Base-by-base conservation (phyloP, 2,113 vertebrate genomes). In the Leptosomus discolor region DNA sequence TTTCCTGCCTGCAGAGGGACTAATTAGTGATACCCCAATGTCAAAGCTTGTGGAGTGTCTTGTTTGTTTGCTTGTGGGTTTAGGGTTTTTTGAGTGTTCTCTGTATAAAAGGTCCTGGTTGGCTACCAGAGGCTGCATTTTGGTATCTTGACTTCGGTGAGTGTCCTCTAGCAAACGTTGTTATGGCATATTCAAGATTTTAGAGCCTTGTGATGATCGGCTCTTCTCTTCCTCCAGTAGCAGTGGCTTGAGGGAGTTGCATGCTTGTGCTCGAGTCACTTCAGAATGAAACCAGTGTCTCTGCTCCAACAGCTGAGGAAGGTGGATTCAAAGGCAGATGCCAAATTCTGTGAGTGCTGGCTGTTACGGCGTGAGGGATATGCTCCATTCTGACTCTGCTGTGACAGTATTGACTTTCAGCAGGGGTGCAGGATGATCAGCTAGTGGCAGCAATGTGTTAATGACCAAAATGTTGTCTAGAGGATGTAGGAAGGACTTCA, bases 231-330 rank as follows among this genome's bases (percentile, higher is more conserved):
- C 4, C 16, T 93, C 39, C 45, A 88, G 53, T 27, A 48, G n/a
- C 0, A 0, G 19, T 85, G 36, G 12, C 48, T 71, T 68, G 12
- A 26, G 73, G 45, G 53, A 79, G 11, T 68, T 46, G 50, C 0
- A 0, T 73, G 39, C 39, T 79, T 45, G 36, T 69, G 39, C 24
- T 48, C 0, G 5, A 6, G 48, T 64, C 17, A 21, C n/a, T 75
- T 84, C 26, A 43, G 53, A 63, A 18, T 64, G 39, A 92, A 74
- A 36, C 24, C 41, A 20, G 1, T 51, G 14, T 48, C 58, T 69
- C 41, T 14, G 26, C 57, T 92, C 43, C 39, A 46, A 61, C 65
- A 71, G n/a, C 61, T 78, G 61, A 70, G 37, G 46, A 81, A 58
- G 19, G 69, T 71, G 69, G 34, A 39, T 90, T 71, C 5, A 19